Percentiles rank a stretch among this genome's conserved stretches.
Conservation (phyloP, 2,797 vertebrate species). For the Pelobates cultripes region DNA sequence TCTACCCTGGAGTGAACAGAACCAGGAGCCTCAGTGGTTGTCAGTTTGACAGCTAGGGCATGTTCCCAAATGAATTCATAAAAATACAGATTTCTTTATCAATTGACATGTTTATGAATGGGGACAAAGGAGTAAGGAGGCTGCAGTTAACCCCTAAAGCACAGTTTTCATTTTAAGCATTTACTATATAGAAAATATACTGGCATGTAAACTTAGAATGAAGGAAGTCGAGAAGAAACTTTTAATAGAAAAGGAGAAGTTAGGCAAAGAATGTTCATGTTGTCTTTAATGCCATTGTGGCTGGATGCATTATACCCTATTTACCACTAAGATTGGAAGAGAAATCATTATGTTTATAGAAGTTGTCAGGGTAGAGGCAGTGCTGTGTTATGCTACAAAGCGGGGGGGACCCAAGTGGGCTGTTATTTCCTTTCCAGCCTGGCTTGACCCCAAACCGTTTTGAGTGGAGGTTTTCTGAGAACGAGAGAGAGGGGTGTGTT, state of each 20-base stretch:
- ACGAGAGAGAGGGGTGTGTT: conserved; percentile 56
- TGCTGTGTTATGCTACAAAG: conserved; percentile 46
- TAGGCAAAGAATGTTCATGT: neutral
- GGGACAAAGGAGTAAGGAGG: too few relatives aligned
- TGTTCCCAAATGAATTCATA: too few relatives aligned
- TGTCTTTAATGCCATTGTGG: neutral
- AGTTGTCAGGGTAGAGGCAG: conserved; percentile 58
- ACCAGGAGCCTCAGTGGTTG: too few relatives aligned
- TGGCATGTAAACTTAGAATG: too few relatives aligned
- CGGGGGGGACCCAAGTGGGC: conserved; percentile 58
- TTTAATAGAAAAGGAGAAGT: conserved; percentile 2
- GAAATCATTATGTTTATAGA: conserved; percentile 62
- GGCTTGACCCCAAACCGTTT: conserved; percentile 65
- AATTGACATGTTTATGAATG: too few relatives aligned
- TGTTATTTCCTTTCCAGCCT: conserved; percentile 71
- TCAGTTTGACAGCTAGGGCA: too few relatives aligned
- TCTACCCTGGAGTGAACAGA: too few relatives aligned
- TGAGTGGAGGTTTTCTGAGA: conserved; percentile 59
- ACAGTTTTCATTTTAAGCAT: too few relatives aligned
- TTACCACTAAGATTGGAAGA: conserved; percentile 50
- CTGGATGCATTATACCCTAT: conserved; percentile 54
- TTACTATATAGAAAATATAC: too few relatives aligned
- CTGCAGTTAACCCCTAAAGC: too few relatives aligned
- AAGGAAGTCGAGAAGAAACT: neutral
- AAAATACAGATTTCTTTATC: too few relatives aligned